phyloP scores from a whole-genome alignment of 1,140 invertebrate species.

The Drosophila bocqueti region DNA sequence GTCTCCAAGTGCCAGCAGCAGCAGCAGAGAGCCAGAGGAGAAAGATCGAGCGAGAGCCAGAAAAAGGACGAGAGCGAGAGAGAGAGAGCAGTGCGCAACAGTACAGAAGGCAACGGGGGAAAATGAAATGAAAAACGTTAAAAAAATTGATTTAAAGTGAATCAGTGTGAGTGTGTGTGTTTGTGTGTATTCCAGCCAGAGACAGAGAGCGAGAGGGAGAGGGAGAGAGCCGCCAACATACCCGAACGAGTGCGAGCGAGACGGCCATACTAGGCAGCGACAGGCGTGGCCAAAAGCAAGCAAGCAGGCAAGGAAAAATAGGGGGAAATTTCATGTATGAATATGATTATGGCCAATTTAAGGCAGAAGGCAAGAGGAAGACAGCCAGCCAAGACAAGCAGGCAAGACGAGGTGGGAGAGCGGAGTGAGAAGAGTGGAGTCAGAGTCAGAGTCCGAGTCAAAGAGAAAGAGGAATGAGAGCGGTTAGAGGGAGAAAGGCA shows the following conservation, averaged over 20 bases:
- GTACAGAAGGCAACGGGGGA: constrained; percentile 51
- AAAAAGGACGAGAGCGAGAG: constrained; percentile 3
- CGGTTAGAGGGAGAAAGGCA: background rate
- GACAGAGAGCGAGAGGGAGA: constrained; percentile 11
- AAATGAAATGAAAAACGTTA: constrained; percentile 82
- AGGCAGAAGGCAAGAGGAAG: constrained; percentile 24
- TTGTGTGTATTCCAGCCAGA: constrained; percentile 8
- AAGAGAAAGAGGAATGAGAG: background rate
- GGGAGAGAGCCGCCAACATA: no score
- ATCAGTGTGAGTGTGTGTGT: constrained; percentile 53
- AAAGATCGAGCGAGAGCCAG: constrained; percentile 12
- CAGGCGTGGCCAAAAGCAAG: constrained; percentile 64
- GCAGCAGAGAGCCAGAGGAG: constrained; percentile 11
- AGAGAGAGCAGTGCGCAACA: constrained; percentile 59
- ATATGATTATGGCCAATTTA: constrained; percentile 69
- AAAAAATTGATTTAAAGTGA: constrained; percentile 84
- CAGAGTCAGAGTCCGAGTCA: no score
- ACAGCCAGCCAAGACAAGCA: constrained; percentile 20
- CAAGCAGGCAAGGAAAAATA: constrained; percentile 52
- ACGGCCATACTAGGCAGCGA: constrained; percentile 20
- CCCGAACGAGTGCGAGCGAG: constrained; percentile 22
- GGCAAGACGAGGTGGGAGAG: background rate
- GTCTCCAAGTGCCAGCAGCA: constrained; percentile 6
- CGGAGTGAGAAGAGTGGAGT: background rate
- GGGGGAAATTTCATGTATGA: constrained; percentile 61